Percentiles rank a stretch among this genome's conserved stretches.
These are phyloP conservation scores for Spermophilus dauricus DNA, from an alignment of 2,113 vertebrate species.

Conservation along the genomic window DNA sequence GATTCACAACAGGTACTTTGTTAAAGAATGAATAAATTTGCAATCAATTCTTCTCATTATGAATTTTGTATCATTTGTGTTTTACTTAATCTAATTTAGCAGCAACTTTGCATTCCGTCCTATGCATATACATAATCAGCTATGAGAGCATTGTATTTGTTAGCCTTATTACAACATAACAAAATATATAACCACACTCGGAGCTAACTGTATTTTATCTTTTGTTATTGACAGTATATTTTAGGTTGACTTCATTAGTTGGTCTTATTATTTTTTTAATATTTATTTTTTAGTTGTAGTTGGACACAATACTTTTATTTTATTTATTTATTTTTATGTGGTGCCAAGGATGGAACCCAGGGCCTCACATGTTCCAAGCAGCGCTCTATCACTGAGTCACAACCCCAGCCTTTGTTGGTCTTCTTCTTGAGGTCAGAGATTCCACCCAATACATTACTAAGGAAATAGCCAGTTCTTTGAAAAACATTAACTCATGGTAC, in stretches of 20 bases:
- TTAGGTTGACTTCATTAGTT: not conserved
- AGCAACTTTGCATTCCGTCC: conserved; percentile 4
- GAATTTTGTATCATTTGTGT: conserved; percentile 52
- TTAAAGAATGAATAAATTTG: conserved; percentile 13
- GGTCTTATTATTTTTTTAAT: not conserved
- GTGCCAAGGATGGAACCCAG: no score
- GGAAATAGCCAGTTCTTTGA: conserved; percentile 11
- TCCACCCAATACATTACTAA: not conserved
- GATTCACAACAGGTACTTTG: not conserved
- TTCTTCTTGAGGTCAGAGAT: conserved; percentile 34
- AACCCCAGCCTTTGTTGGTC: no score
- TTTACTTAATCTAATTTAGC: conserved; percentile 55
- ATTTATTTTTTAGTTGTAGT: no score
- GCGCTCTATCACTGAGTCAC: no score
- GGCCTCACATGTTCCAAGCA: no score
- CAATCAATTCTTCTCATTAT: conserved; percentile 48
- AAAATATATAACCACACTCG: not conserved
- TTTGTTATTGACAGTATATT: not conserved
- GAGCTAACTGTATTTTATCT: not conserved
- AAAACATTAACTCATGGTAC: not conserved
- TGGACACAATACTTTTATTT: no score
- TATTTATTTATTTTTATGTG: no score
- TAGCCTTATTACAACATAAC: conserved; percentile 33
- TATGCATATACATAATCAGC: not conserved
- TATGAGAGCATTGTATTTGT: not conserved